phyloP scores from a whole-genome alignment of 2,113 vertebrate genomes.

The Chaetorhynchus papuensis region DNA sequence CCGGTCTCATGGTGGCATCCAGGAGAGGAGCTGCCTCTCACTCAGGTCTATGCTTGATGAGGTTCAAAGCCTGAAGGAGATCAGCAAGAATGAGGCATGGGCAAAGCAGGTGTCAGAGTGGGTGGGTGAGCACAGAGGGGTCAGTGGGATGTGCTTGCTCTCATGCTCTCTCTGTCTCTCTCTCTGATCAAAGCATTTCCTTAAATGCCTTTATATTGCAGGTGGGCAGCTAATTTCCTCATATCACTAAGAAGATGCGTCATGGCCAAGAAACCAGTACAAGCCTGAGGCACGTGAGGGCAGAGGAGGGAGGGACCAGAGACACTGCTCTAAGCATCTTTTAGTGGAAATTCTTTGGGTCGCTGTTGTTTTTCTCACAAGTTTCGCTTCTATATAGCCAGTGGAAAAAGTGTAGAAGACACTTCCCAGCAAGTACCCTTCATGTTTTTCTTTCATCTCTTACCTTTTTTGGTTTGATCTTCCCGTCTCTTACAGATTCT shows the following conservation, averaged over 20 bases:
- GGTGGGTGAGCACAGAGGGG: not conserved
- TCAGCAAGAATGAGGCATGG: not conserved
- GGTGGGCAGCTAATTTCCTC: conserved; percentile 47
- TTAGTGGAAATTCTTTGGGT: conserved; percentile 64
- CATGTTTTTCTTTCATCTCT: conserved; percentile 66
- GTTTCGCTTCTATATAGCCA: conserved; percentile 65
- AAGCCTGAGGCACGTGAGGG: conserved; percentile 22
- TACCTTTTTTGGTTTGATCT: conserved; percentile 63
- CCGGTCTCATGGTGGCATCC: not conserved
- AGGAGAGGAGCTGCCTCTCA: not conserved
- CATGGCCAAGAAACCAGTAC: conserved; percentile 6
- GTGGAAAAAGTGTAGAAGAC: conserved; percentile 75
- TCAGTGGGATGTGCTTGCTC: not conserved
- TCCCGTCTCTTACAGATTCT: conserved; percentile 10
- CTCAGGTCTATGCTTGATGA: not conserved
- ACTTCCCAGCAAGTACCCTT: conserved; percentile 73
- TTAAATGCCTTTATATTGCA: conserved; percentile 38
- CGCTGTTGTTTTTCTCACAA: conserved; percentile 63
- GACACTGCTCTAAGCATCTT: conserved; percentile 50
- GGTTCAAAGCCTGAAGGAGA: not conserved
- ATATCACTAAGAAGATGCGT: conserved; percentile 14
- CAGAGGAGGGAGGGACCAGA: conserved; percentile 22
- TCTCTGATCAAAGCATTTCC: not conserved
- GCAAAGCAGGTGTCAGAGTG: not conserved
- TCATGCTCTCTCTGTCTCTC: not conserved